Conservation (phyloP, 2,888 invertebrate genomes). For the Anagyrus pseudococci region DNA sequence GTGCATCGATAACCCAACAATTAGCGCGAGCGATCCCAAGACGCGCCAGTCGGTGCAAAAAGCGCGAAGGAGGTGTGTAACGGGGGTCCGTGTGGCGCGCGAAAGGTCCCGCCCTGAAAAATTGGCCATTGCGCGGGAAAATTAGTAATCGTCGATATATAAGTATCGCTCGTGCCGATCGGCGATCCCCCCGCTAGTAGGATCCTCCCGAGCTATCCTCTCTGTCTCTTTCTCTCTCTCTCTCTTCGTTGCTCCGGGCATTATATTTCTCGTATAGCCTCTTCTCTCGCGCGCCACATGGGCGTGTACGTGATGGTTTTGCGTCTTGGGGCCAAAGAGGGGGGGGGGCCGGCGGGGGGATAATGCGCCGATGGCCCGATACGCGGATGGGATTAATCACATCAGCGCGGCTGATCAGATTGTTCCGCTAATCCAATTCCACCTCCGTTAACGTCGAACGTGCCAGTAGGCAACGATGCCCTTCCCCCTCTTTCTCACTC, state of each 20-base stretch:
- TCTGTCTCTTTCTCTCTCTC: slow-evolving; percentile 11
- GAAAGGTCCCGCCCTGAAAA: too few species aligned
- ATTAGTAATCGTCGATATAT: slow-evolving; percentile 35
- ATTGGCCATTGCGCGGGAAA: slow-evolving; percentile 18
- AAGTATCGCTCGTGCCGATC: slow-evolving; percentile 41
- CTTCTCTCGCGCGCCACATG: slow-evolving; percentile 3
- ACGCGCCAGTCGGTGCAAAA: too few species aligned
- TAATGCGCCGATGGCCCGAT: slow-evolving; percentile 49
- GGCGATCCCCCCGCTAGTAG: too few species aligned
- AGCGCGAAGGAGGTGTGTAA: too few species aligned
- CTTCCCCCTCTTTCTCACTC: too few species aligned
- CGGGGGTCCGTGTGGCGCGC: too few species aligned
- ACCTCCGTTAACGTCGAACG: slow-evolving; percentile 46
- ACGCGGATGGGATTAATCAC: slow-evolving; percentile 57
- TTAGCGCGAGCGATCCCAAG: too few species aligned
- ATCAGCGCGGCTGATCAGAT: slow-evolving; percentile 56
- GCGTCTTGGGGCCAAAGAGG: slow-evolving; percentile 35
- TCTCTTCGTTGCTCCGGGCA: slow-evolving; percentile 2
- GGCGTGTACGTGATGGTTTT: slow-evolving; percentile 48
- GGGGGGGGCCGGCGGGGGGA: slow-evolving; percentile 24
- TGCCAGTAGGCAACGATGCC: too few species aligned
- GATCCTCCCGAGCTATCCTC: slow-evolving; percentile 23
- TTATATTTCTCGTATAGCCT: too few species aligned
- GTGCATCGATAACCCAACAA: too few species aligned
- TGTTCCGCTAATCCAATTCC: slow-evolving; percentile 58